Conservation (phyloP, 1,140 invertebrate species). For the Thaumatotibia leucotreta region DNA sequence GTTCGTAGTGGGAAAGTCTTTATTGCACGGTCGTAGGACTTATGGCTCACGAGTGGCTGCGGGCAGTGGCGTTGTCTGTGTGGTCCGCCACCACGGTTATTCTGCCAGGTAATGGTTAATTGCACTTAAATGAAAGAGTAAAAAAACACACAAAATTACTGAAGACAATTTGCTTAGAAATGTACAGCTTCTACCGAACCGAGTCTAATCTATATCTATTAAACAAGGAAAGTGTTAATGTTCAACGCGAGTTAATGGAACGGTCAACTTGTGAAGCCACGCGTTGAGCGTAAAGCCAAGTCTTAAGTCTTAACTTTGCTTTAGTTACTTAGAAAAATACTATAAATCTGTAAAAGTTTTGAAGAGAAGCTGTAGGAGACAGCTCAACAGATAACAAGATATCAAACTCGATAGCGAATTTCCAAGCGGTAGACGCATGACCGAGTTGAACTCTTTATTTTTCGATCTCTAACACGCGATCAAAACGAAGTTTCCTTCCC, state of each 20-base stretch:
- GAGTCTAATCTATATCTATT: too few species aligned
- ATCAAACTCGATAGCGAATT: neutral
- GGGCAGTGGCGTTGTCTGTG: slow-evolving; percentile 46
- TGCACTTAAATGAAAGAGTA: slow-evolving; percentile 18
- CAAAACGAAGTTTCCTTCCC: neutral
- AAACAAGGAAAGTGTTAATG: too few species aligned
- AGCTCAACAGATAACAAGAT: neutral
- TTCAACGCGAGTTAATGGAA: too few species aligned
- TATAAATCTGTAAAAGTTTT: neutral
- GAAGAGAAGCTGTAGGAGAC: neutral
- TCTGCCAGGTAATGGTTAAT: slow-evolving; percentile 39
- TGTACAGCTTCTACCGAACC: too few species aligned
- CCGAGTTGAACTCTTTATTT: neutral
- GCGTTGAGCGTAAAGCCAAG: too few species aligned
- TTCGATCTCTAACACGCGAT: neutral
- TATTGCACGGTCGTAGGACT: slow-evolving; percentile 45
- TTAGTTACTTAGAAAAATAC: neutral
- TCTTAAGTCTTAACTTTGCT: too few species aligned
- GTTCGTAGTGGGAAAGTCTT: slow-evolving; percentile 41
- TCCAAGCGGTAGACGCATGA: neutral
- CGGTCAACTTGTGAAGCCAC: too few species aligned
- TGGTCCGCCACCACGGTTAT: slow-evolving; percentile 42
- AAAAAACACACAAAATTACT: slow-evolving; percentile 17
- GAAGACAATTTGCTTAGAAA: neutral
- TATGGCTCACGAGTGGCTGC: slow-evolving; percentile 58